Conservation (phyloP, 2,113 vertebrate species). For the Passer montanus region DNA sequence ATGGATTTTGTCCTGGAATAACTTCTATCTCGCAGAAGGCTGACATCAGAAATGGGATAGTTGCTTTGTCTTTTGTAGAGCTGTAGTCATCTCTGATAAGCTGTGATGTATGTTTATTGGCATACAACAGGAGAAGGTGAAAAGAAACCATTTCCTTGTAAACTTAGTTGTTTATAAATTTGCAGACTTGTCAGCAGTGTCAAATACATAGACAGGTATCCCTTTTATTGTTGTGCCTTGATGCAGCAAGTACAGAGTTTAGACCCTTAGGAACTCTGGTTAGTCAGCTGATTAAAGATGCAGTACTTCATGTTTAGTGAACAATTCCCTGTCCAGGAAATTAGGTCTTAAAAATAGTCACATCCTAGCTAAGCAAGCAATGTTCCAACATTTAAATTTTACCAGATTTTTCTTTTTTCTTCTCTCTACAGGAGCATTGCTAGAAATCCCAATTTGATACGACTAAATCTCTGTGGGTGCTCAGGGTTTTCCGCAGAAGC, state of each 20-base stretch:
- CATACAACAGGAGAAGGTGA: neutral
- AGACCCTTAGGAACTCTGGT: neutral
- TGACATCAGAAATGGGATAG: neutral
- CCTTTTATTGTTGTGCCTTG: neutral
- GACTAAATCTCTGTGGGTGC: slow-evolving; percentile 89
- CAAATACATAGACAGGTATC: neutral
- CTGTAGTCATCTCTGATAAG: neutral
- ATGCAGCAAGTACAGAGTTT: neutral
- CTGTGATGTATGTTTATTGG: neutral
- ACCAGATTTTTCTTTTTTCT: neutral
- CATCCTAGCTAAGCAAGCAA: neutral
- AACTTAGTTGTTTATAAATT: neutral
- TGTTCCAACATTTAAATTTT: neutral
- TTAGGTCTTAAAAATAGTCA: neutral
- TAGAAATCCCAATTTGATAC: slow-evolving; percentile 77
- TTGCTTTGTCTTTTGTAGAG: neutral
- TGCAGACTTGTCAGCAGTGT: neutral
- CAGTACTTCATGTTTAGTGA: neutral
- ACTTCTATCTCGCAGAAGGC: neutral
- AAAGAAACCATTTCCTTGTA: neutral
- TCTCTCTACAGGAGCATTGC: slow-evolving; percentile 77
- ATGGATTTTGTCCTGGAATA: neutral
- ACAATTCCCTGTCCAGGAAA: neutral
- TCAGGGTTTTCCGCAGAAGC: slow-evolving; percentile 81
- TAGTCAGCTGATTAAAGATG: neutral